Base-by-base conservation (phyloP, 2,797 vertebrate genomes). In the Phaenicophaeus curvirostris region DNA sequence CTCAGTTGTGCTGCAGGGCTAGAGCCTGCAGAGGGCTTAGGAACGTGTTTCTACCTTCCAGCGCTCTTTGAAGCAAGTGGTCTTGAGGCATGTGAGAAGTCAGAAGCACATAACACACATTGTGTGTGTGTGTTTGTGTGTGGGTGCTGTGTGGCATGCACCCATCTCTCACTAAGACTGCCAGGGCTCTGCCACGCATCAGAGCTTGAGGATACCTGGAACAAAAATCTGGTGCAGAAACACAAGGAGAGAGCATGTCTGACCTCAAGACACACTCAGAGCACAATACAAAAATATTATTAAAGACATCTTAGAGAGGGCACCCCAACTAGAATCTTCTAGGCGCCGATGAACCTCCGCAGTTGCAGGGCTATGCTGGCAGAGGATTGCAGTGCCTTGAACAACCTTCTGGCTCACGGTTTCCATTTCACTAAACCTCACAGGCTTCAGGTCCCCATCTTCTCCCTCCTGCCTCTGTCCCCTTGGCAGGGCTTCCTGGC, bases 91-190 rank as follows among this genome's bases (percentile, higher is more conserved):
- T 0, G 1, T 2, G 24, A 63, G 73, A 66, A 62, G 39, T 44
- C 75, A 87, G 63, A 78, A 77, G 33, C 50, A 18, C 1, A 1
- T 15, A 55, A 25, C 31, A 31, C 19, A 4, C 0, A 0, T 1
- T 2, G 1, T 8, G 0, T 21, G 0, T 21, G 3, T n/a, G 41
- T 15, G 25, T 9, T 31, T 27, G 44, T 6, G 0, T 1, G 0
- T 1, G 27, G 46, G 37, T 5, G 31, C 15, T 10, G 11, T 6
- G 63, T 5, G 13, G 33, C 48, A 31, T 1, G 4, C 37, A 30
- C 41, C 8, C 9, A 42, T 30, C 69, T 42, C 61, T 71, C 3
- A 0, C 76, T 8, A 20, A 50, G 25, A 9, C 37, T 25, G 5
- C 30, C 5, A 5, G 42, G 62, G 62, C 51, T 85, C 55, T 59